phyloP scores from a whole-genome alignment of 1,140 invertebrate species.

The Lepidotrigona ventralis region DNA sequence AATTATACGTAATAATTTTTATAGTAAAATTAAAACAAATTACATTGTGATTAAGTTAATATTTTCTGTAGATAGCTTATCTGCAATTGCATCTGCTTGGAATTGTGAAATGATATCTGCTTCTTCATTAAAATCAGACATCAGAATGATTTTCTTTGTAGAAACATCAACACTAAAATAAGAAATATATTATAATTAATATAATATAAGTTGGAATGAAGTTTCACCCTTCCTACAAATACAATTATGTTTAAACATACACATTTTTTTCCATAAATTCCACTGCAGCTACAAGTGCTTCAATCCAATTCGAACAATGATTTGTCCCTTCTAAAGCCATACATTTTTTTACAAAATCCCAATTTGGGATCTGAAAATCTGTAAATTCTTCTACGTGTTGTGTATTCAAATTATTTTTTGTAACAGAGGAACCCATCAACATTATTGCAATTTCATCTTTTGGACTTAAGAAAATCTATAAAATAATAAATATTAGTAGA shows the following conservation, averaged over 20 bases:
- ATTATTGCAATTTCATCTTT: slow-evolving; percentile 69
- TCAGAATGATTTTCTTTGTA: slow-evolving; percentile 39
- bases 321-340: slow-evolving; percentile 43
- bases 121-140: slow-evolving; percentile 63
- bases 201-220: background rate
- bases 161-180: slow-evolving; percentile 49
- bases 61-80: slow-evolving; percentile 1
- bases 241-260: slow-evolving; percentile 43
- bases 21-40: slow-evolving; percentile 2
- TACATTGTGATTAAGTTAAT: slow-evolving; percentile 58
- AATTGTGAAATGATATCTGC: slow-evolving; percentile 49
- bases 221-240: background rate
- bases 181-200: slow-evolving; percentile 36
- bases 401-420: slow-evolving; percentile 23
- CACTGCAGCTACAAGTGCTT: slow-evolving; percentile 52
- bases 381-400: slow-evolving; percentile 28
- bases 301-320: slow-evolving; percentile 61
- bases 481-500: background rate
- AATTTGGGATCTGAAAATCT: slow-evolving; percentile 58
- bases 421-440: slow-evolving; percentile 59
- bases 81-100: slow-evolving; percentile 36
- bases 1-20: background rate
- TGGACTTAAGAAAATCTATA: slow-evolving; percentile 64
- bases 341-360: slow-evolving; percentile 60
- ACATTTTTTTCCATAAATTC: slow-evolving; percentile 53